Conservation (phyloP, 2,113 vertebrate genomes). For the Eurystomus gularis region DNA sequence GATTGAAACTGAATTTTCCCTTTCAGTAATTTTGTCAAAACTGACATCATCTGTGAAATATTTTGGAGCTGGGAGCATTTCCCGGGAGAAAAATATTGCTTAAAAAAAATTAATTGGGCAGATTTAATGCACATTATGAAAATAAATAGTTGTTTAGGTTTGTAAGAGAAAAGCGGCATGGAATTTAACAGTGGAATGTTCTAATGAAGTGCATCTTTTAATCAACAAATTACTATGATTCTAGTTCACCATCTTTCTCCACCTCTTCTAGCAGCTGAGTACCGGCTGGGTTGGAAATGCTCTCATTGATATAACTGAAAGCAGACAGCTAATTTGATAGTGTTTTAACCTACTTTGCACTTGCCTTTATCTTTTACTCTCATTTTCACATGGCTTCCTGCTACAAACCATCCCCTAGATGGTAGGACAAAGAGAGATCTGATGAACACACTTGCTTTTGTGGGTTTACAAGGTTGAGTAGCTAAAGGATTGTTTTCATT, state of each 20-base stretch:
- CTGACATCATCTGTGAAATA: neutral
- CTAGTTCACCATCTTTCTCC: neutral
- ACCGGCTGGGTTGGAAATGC: conserved; percentile 4
- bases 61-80: neutral
- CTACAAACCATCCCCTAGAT: neutral
- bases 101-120: neutral
- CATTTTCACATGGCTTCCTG: neutral
- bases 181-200: neutral
- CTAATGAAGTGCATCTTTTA: neutral
- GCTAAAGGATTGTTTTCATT: conserved; percentile 56
- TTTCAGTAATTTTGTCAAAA: neutral
- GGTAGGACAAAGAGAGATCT: neutral
- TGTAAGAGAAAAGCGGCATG: neutral
- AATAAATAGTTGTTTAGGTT: neutral
- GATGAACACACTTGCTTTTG: neutral
- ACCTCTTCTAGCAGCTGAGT: neutral
- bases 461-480: conserved; percentile 11
- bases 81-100: neutral
- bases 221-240: conserved; percentile 5
- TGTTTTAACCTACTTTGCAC: neutral
- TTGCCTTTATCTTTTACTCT: neutral
- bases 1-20: neutral
- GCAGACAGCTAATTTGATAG: neutral
- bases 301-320: neutral
- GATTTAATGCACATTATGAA: neutral